Percentiles rank a stretch among this genome's conserved stretches.
phyloP scores from a whole-genome alignment of 2,888 invertebrate genomes.

The Linnaemya vulpina region DNA sequence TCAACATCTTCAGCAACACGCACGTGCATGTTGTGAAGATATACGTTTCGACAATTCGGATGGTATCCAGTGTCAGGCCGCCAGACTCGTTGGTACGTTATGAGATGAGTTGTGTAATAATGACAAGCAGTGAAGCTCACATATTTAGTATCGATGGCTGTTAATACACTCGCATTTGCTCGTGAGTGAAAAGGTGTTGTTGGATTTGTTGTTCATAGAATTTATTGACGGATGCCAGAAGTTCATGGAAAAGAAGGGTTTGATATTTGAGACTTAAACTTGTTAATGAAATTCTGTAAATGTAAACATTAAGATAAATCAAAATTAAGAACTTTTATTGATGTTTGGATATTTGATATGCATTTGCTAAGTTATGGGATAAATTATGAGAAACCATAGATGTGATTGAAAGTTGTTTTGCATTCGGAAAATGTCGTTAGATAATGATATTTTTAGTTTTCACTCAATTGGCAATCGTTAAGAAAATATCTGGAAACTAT shows the following conservation, averaged over 20 bases:
- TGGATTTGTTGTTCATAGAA: not conserved
- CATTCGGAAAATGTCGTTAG: too few relatives aligned
- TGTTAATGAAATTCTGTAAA: not conserved
- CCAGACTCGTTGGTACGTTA: not conserved
- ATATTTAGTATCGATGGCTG: not conserved
- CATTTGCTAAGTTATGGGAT: not conserved
- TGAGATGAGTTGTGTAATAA: not conserved
- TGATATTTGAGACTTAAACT: not conserved
- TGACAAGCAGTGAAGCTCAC: not conserved
- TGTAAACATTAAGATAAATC: not conserved
- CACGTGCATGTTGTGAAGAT: not conserved
- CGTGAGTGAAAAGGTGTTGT: not conserved
- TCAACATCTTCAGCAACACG: conserved; percentile 8
- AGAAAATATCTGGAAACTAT: too few relatives aligned
- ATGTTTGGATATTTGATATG: not conserved
- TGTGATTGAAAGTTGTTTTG: not conserved
- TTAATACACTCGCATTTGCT: not conserved
- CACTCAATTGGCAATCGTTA: too few relatives aligned
- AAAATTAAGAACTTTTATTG: too few relatives aligned
- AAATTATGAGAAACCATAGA: not conserved
- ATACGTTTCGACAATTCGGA: not conserved
- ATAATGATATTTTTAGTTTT: too few relatives aligned
- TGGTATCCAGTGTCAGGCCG: not conserved
- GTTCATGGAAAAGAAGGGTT: not conserved
- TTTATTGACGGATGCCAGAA: not conserved